These are phyloP conservation scores for Hemibagrus wyckioides DNA, from an alignment of 2,113 vertebrate species.

Conservation along the genomic window DNA sequence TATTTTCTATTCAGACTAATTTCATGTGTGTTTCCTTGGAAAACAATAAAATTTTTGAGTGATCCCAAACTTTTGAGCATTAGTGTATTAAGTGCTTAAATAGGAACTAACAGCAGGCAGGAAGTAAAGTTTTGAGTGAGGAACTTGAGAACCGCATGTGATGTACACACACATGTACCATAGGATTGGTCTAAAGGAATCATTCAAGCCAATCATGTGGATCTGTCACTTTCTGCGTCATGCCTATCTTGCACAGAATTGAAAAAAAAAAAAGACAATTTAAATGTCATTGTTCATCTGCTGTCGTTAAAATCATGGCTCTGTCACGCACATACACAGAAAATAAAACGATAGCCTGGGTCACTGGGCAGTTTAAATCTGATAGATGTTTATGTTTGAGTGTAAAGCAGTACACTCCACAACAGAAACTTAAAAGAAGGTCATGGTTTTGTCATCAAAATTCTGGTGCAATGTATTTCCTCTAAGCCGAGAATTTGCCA, in stretches of 20 bases:
- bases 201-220: not conserved
- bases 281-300: not conserved
- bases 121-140: not conserved
- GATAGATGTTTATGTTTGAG: too few relatives aligned
- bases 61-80: too few relatives aligned
- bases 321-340: not conserved
- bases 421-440: not conserved
- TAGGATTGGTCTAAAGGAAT: too few relatives aligned
- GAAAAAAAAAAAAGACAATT: not conserved
- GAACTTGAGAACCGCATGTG: not conserved
- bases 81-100: not conserved
- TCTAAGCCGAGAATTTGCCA: not conserved
- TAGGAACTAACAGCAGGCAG: not conserved
- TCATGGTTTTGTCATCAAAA: not conserved
- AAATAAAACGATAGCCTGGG: not conserved
- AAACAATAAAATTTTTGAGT: too few relatives aligned
- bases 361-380: too few relatives aligned
- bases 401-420: too few relatives aligned
- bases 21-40: too few relatives aligned
- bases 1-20: too few relatives aligned
- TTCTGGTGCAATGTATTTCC: not conserved
- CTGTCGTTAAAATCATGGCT: not conserved
- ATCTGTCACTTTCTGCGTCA: not conserved
- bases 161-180: not conserved
- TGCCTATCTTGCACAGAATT: not conserved